Evolutionary conservation across 2,888 invertebrate species (phyloP).

Genomic region (Sepiola atlantica): DNA sequence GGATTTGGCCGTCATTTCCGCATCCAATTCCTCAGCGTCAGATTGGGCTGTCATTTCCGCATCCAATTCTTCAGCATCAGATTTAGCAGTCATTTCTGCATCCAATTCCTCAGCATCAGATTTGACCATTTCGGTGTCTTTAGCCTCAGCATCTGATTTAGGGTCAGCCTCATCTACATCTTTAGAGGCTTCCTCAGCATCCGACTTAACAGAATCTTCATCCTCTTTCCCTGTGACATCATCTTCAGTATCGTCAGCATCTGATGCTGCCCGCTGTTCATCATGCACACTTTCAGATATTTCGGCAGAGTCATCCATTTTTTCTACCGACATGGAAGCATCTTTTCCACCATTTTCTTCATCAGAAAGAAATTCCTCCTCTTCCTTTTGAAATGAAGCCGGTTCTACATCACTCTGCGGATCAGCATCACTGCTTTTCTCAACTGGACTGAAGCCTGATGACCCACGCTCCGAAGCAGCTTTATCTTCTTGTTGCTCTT

Average conservation of each 20-base stretch:
- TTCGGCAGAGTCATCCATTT: constrained; percentile 6
- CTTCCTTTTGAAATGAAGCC: neutral
- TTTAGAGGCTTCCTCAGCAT: constrained; percentile 11
- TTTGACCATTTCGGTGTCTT: neutral
- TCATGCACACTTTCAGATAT: constrained; percentile 23
- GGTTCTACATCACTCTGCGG: constrained; percentile 14
- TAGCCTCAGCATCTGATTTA: constrained; percentile 43
- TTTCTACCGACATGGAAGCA: neutral
- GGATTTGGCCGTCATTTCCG: too few relatives aligned
- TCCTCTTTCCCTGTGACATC: constrained; percentile 22
- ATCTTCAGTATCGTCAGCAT: constrained; percentile 38
- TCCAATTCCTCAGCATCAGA: neutral
- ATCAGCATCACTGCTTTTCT: neutral
- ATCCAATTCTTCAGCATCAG: neutral
- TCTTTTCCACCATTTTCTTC: neutral
- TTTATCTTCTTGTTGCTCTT: constrained; percentile 38
- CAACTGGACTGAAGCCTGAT: constrained; percentile 34
- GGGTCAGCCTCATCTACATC: constrained; percentile 45
- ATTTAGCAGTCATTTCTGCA: neutral
- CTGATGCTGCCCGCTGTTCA: neutral
- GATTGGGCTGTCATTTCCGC: neutral
- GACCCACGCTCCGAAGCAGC: neutral
- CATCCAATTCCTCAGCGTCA: neutral
- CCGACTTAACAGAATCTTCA: constrained; percentile 3
- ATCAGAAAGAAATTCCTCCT: constrained; percentile 36